Conservation (phyloP, 2,797 vertebrate species). For the Geotrypetes seraphini region DNA sequence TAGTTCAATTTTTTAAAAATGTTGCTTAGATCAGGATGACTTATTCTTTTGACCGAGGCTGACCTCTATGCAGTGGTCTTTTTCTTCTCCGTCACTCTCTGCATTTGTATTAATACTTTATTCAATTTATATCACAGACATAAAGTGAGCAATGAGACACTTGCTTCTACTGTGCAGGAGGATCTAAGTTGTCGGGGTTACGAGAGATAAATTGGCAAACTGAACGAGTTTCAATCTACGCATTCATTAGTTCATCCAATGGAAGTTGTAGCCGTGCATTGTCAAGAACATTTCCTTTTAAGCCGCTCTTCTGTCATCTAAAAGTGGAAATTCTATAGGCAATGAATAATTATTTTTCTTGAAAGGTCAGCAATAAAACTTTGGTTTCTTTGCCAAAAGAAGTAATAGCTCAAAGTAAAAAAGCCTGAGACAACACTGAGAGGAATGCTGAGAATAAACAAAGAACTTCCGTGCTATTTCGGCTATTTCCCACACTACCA, state of each 20-base stretch:
- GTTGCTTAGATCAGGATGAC: slow-evolving; percentile 36
- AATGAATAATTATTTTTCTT: too few species aligned
- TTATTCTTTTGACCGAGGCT: slow-evolving; percentile 35
- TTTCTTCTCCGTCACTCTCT: too few species aligned
- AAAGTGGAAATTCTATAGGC: slow-evolving; percentile 8
- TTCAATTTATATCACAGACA: too few species aligned
- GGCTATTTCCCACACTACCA: slow-evolving; percentile 12
- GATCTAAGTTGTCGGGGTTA: slow-evolving; percentile 46
- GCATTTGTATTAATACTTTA: slow-evolving; percentile 46
- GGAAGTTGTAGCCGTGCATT: slow-evolving; percentile 37
- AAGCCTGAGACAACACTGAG: slow-evolving; percentile 15
- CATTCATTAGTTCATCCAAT: slow-evolving; percentile 41
- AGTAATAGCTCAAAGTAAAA: slow-evolving; percentile 10
- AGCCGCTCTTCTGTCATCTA: too few species aligned
- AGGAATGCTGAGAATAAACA: slow-evolving; percentile 13
- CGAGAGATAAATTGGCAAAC: slow-evolving; percentile 34
- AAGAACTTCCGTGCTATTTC: background rate
- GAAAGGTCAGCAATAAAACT: too few species aligned
- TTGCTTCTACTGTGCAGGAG: slow-evolving; percentile 34
- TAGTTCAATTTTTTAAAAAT: slow-evolving; percentile 40
- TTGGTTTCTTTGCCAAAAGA: slow-evolving; percentile 9
- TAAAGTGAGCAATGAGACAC: slow-evolving; percentile 36
- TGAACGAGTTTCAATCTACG: slow-evolving; percentile 44
- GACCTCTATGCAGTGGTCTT: slow-evolving; percentile 38
- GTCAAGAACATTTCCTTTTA: slow-evolving; percentile 21